Percentiles rank a stretch among this genome's conserved stretches.
Conservation (phyloP, 2,888 invertebrate genomes). For the Tachina grossa region DNA sequence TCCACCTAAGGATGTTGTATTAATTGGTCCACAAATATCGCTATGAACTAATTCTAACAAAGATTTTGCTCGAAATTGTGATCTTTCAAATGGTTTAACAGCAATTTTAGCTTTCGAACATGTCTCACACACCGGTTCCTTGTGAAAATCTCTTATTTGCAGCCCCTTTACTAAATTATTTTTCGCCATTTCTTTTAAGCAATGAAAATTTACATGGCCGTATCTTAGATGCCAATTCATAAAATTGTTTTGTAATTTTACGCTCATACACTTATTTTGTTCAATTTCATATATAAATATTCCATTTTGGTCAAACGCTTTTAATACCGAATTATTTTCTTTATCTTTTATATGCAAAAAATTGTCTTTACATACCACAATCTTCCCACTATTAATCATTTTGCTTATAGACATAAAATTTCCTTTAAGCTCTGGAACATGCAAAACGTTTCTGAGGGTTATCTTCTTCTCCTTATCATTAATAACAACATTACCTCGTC, state of each 20-base stretch:
- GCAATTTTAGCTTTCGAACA: conserved; percentile 26
- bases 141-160: not conserved
- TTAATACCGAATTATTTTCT: conserved; percentile 15
- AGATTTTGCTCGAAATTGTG: conserved; percentile 10
- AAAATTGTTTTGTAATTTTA: not conserved
- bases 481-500: conserved; percentile 24
- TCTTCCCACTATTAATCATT: conserved; percentile 19
- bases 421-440: conserved; percentile 41
- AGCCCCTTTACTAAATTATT: not conserved
- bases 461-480: conserved; percentile 2
- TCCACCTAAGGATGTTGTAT: conserved; percentile 50
- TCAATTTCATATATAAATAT: not conserved
- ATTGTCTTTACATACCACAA: conserved; percentile 24
- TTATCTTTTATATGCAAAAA: conserved; percentile 18
- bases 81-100: conserved; percentile 28
- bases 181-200: conserved; percentile 9
- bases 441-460: conserved; percentile 18
- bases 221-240: conserved; percentile 15
- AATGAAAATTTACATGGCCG: conserved; percentile 16
- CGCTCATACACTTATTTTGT: conserved; percentile 23
- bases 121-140: conserved; percentile 4
- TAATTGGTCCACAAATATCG: conserved; percentile 33
- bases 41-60: too few species aligned
- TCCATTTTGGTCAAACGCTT: too few species aligned
- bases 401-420: conserved; percentile 35